A percentile compares a stretch with the other conserved stretches of the same genome.
phyloP scores from a whole-genome alignment of 2,888 invertebrate species.

The Azorinus chamasolen region DNA sequence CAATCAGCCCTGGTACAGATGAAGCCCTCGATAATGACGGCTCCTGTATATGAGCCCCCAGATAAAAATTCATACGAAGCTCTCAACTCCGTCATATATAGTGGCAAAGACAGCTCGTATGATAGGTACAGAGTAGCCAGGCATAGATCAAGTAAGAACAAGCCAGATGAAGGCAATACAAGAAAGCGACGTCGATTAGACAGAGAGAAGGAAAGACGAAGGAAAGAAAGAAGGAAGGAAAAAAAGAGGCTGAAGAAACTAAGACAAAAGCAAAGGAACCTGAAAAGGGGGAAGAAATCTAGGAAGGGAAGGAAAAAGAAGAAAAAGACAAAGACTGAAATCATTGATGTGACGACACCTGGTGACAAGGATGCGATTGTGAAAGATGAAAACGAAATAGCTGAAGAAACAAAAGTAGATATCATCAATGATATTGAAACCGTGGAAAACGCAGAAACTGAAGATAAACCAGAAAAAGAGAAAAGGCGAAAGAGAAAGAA shows the following conservation, averaged over 20 bases:
- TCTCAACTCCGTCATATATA: conserved; percentile 46
- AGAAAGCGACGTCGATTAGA: conserved; percentile 61
- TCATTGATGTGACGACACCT: not conserved
- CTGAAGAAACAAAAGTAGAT: conserved; percentile 15
- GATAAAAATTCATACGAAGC: conserved; percentile 54
- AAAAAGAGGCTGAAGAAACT: conserved; percentile 43
- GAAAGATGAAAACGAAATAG: conserved; percentile 19
- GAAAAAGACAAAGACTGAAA: conserved; percentile 20
- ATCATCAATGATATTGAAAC: conserved; percentile 31
- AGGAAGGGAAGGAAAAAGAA: conserved; percentile 49
- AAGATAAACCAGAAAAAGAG: conserved; percentile 14
- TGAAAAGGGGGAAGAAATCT: conserved; percentile 46
- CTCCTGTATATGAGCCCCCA: conserved; percentile 58
- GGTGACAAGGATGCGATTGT: conserved; percentile 13
- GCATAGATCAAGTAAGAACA: conserved; percentile 46
- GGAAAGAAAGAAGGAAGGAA: conserved; percentile 59
- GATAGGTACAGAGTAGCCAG: conserved; percentile 44
- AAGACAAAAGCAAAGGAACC: conserved; percentile 34
- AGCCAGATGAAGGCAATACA: conserved; percentile 61
- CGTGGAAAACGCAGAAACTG: conserved; percentile 24
- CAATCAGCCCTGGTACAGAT: conserved; percentile 37
- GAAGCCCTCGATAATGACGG: conserved; percentile 59
- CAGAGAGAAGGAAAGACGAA: conserved; percentile 59
- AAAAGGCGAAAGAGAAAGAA: conserved; percentile 32
- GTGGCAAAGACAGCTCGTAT: conserved; percentile 19